A percentile compares a stretch with the other conserved stretches of the same genome.
Conservation (phyloP, 2,888 invertebrate genomes). For the Sesia bembeciformis region DNA sequence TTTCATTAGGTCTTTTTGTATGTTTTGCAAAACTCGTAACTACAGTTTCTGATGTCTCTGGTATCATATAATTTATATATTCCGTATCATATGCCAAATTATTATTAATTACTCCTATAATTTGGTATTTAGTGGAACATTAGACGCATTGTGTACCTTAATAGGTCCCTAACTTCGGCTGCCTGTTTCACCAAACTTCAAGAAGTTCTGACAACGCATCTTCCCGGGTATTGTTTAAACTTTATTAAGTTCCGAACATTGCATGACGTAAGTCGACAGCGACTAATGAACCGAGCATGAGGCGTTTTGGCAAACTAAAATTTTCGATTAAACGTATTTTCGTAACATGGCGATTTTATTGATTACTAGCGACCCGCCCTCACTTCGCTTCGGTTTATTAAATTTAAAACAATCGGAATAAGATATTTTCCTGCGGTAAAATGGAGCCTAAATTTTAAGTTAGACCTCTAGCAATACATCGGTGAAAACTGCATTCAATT, state of each 20-base stretch:
- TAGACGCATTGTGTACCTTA: conserved; percentile 54
- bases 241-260: conserved; percentile 65
- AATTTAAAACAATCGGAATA: too few relatives aligned
- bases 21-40: too few relatives aligned
- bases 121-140: conserved; percentile 38
- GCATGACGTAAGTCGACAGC: conserved; percentile 55
- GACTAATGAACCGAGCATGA: conserved; percentile 38
- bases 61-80: too few relatives aligned
- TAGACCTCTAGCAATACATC: too few relatives aligned
- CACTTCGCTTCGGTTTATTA: too few relatives aligned
- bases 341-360: not conserved
- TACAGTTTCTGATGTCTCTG: too few relatives aligned
- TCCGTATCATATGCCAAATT: too few relatives aligned
- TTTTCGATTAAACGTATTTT: not conserved
- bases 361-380: too few relatives aligned
- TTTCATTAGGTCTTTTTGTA: too few relatives aligned
- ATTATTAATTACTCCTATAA: not conserved
- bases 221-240: conserved; percentile 64
- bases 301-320: not conserved
- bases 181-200: conserved; percentile 51
- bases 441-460: too few relatives aligned
- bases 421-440: too few relatives aligned
- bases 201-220: conserved; percentile 66
- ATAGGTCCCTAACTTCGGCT: conserved; percentile 50
- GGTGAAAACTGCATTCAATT: too few relatives aligned